Evolutionary conservation across 2,113 vertebrate genomes (phyloP), one percentile per base, ranked within the genome.

Genomic region (Varanus salvator): DNA sequence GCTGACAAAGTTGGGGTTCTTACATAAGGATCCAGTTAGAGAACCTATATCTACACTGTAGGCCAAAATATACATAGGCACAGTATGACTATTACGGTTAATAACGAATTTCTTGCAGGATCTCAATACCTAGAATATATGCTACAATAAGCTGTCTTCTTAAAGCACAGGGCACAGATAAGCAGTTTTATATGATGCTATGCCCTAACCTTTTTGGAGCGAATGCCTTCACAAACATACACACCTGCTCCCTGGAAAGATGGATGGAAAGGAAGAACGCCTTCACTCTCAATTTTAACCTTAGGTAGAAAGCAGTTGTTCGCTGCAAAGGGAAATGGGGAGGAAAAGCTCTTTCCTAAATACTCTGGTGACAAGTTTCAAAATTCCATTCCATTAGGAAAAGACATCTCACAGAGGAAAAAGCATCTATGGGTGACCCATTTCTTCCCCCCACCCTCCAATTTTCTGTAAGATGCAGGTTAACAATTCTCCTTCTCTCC

Each of bases 381-480:
- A 11, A 54, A 90, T 0, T 1, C 75, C n/a, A 0, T 6, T 17
- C 4, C 0, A n/a, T 64, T 0, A 31, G 66, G 84, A 78, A 74
- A 68, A 0, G 2, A 0, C 1, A 11, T 44, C 5, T 80, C 71
- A 82, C 92, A 82, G 64, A 21, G 57, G 90, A 89, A 57, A 74
- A 74, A 71, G 76, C 86, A 91, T 25, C 89, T 69, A 86, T 0
- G 0, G 48, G 77, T 80, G 89, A 92, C 91, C 92, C 90, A 48
- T 80, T 6, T 80, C 12, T 71, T 4, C 3, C 29, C 23, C 80
- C 54, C 38, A 3, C 29, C 76, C 50, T 50, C 27, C 75, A 50
- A 82, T 91, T 48, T 89, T 54, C 90, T 77, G 66, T 1, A 4
- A 71, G 31, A 66, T 83, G 85, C 89, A 92, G 91, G 91, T 91